These are phyloP conservation scores for Cerceris ruficornis DNA, from an alignment of 2,888 invertebrate species.

Conservation along the genomic window DNA sequence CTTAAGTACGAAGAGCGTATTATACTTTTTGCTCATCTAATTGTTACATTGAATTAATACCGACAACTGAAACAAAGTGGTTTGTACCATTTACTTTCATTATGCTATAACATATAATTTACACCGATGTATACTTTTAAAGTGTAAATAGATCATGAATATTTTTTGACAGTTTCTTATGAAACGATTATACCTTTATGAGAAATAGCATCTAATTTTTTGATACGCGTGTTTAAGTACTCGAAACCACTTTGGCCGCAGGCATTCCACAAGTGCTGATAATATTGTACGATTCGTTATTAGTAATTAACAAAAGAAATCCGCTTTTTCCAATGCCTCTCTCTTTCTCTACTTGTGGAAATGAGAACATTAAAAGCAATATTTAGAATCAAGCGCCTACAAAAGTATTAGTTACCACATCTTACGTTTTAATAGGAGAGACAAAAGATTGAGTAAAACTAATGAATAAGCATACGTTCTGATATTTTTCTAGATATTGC, in stretches of 20 bases:
- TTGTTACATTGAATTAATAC: conserved; percentile 14
- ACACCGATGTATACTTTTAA: not conserved
- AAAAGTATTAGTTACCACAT: conserved; percentile 40
- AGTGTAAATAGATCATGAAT: conserved; percentile 45
- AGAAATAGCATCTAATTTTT: conserved; percentile 38
- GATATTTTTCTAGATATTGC: conserved; percentile 54
- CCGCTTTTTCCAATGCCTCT: conserved; percentile 67
- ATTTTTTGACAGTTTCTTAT: conserved; percentile 33
- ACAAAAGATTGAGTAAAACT: conserved; percentile 48
- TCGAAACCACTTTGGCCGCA: conserved; percentile 62
- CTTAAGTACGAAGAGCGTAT: conserved; percentile 14
- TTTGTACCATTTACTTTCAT: conserved; percentile 1
- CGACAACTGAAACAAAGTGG: conserved; percentile 2
- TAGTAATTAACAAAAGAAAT: conserved; percentile 65
- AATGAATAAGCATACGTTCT: conserved; percentile 35
- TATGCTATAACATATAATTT: conserved; percentile 1
- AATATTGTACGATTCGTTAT: conserved; percentile 61
- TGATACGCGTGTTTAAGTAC: conserved; percentile 41
- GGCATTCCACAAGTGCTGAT: conserved; percentile 72
- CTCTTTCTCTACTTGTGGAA: conserved; percentile 37
- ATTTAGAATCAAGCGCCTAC: conserved; percentile 42
- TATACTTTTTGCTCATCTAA: conserved; percentile 25
- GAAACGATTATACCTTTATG: conserved; percentile 26
- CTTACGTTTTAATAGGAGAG: conserved; percentile 49
- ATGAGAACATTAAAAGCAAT: conserved; percentile 50